Evolutionary conservation across 2,113 vertebrate genomes (phyloP).

Genomic region (Callionymus lyra): DNA sequence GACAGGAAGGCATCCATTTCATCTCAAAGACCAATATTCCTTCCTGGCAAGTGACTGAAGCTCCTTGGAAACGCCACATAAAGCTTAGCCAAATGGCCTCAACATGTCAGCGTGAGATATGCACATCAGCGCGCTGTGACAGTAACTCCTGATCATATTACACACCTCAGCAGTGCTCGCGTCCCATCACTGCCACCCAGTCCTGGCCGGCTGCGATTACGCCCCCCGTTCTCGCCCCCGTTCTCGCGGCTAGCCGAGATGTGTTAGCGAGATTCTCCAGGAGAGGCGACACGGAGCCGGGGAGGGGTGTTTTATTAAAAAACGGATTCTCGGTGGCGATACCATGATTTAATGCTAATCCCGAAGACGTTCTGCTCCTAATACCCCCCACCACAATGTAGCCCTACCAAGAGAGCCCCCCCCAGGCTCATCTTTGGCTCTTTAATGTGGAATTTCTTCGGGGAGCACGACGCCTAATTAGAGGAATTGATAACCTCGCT

Average conservation of each 20-base stretch:
- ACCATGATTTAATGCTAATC: conserved; percentile 58
- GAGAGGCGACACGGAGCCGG: conserved; percentile 3
- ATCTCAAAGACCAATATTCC: conserved; percentile 43
- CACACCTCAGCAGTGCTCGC: conserved; percentile 60
- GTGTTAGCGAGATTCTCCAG: conserved; percentile 48
- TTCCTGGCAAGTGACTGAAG: conserved; percentile 37
- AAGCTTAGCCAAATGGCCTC: conserved; percentile 53
- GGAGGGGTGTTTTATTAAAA: conserved; percentile 26
- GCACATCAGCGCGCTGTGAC: conserved; percentile 56
- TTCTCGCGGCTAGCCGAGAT: conserved; percentile 44
- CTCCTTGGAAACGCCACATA: conserved; percentile 44
- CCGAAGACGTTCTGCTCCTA: conserved; percentile 37
- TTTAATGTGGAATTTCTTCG: conserved; percentile 91
- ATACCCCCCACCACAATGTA: too few species aligned
- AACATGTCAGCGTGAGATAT: conserved; percentile 58
- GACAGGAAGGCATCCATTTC: conserved; percentile 30
- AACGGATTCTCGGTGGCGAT: conserved; percentile 5
- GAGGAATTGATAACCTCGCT: conserved; percentile 95
- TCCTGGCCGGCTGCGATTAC: conserved; percentile 41
- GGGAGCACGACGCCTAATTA: conserved; percentile 90
- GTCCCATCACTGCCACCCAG: conserved; percentile 50
- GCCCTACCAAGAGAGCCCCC: conserved; percentile 31
- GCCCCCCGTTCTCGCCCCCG: conserved; percentile 10
- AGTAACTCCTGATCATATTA: conserved; percentile 65
- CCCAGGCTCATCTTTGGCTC: conserved; percentile 74